Base-by-base conservation (phyloP, 1,140 invertebrate genomes). In the Forficula auricularia region DNA sequence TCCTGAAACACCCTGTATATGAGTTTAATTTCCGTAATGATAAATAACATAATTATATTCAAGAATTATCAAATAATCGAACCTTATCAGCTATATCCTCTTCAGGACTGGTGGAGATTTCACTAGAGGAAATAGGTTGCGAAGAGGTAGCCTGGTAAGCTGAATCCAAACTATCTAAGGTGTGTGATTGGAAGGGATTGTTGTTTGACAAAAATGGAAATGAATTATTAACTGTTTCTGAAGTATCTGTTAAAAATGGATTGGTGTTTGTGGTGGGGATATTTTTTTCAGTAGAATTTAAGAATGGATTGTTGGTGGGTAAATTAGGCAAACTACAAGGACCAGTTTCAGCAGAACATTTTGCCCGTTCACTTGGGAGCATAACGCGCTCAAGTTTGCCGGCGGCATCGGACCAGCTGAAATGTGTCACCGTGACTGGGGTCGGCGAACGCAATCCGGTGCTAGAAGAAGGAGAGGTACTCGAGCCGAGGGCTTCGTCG, bases 381-480 rank as follows among this genome's bases (percentile, higher is more conserved):
- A 50, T 27, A 13, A 58, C 53, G 42, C 56, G 50, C 44, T 58
- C 59, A 49, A 67, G 66, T 39, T 70, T 50, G 53, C 63, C 62
- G 7, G 67, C 68, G 36, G 52, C 50, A 42, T 65, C 62, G 19
- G 62, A 62, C 46, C 64, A 63, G 6, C 64, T 63, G 45, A 69
- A 71, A 52, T 69, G 69, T 1, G 68, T 70, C 2, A 71, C 64
- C 10, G 68, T 70, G 9, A 71, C 68, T 0, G 68, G 64, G 10
- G 60, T 63, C 6, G 55, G 51, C 38, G 57, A 61, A 31, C 61
- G 50, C 43, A 38, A 15, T 38, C 18, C 20, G 10, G 18, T 12
- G 13, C 18, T 7, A 12, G 18, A 18, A 38, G 40, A 37, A 15
- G 16, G n/a, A 19, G 32, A 22, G 10, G 27, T 19, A n/a, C 16